A percentile compares a stretch with the other conserved stretches of the same genome.
These are phyloP conservation scores for Agonopterix heracliana DNA, from an alignment of 2,888 invertebrate species.

Conservation along the genomic window DNA sequence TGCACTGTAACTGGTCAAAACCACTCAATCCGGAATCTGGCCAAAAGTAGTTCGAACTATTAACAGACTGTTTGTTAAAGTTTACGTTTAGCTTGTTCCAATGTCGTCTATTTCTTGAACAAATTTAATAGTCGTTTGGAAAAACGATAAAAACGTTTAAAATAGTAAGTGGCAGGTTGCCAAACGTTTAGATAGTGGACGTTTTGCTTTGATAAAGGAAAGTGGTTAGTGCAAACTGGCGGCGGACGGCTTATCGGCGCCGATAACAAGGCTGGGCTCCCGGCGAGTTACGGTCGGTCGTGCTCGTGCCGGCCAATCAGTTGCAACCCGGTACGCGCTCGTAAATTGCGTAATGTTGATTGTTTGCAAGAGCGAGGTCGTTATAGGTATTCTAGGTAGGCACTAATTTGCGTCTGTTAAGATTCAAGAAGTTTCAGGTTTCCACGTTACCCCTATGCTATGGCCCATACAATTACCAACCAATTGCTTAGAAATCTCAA, in stretches of 20 bases:
- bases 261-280: constrained; percentile 21
- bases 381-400: constrained; percentile 7
- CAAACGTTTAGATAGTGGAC: constrained; percentile 18
- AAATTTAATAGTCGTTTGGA: not conserved
- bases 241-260: constrained; percentile 21
- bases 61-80: too few relatives aligned
- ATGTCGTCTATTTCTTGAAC: too few relatives aligned
- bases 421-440: too few relatives aligned
- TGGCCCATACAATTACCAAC: too few relatives aligned
- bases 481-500: too few relatives aligned
- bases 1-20: too few relatives aligned
- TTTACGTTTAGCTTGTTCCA: not conserved
- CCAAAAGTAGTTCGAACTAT: too few relatives aligned
- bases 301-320: constrained; percentile 10
- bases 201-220: constrained; percentile 35
- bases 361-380: constrained; percentile 28
- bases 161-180: constrained; percentile 17
- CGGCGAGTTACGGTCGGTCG: constrained; percentile 1
- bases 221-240: constrained; percentile 28
- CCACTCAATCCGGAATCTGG: too few relatives aligned
- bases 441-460: too few relatives aligned
- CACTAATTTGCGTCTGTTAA: too few relatives aligned
- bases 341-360: constrained; percentile 24
- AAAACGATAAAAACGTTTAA: not conserved
- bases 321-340: constrained; percentile 13